Conservation (phyloP, 1,140 invertebrate species). For the Probaryconus sp. region DNA sequence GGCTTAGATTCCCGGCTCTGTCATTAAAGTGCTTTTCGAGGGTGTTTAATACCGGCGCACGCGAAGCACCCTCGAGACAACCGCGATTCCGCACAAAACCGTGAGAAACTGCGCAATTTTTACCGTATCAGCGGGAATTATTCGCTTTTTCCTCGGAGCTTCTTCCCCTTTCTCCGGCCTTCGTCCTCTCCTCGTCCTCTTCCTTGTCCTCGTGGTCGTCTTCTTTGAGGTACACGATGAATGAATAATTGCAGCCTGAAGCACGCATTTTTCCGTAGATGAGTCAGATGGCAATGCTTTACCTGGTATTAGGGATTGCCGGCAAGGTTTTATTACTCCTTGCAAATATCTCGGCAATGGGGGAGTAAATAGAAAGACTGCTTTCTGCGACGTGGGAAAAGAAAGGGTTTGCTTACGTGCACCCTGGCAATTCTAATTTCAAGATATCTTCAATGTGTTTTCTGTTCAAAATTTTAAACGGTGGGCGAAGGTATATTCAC, state of each 20-base stretch:
- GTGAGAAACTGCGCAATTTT: slow-evolving; percentile 69
- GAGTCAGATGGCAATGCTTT: slow-evolving; percentile 36
- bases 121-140: slow-evolving; percentile 56
- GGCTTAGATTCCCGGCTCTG: slow-evolving; percentile 71
- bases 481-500: too few species aligned
- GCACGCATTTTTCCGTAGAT: slow-evolving; percentile 14
- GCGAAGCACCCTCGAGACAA: slow-evolving; percentile 56
- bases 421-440: too few species aligned
- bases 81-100: slow-evolving; percentile 54
- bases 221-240: slow-evolving; percentile 42
- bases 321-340: slow-evolving; percentile 22
- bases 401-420: too few species aligned
- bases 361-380: too few species aligned
- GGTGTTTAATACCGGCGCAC: slow-evolving; percentile 66
- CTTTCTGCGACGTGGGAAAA: too few species aligned
- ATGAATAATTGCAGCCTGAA: slow-evolving; percentile 52
- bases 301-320: slow-evolving; percentile 12
- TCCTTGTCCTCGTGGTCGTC: slow-evolving; percentile 8
- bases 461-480: too few species aligned
- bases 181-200: neutral
- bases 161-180: slow-evolving; percentile 50
- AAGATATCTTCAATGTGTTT: too few species aligned
- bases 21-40: slow-evolving; percentile 70
- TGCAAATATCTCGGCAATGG: too few species aligned
- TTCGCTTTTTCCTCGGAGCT: slow-evolving; percentile 51